Evolutionary conservation across 2,797 vertebrate species (phyloP).

Genomic region (Holocentrus rufus): DNA sequence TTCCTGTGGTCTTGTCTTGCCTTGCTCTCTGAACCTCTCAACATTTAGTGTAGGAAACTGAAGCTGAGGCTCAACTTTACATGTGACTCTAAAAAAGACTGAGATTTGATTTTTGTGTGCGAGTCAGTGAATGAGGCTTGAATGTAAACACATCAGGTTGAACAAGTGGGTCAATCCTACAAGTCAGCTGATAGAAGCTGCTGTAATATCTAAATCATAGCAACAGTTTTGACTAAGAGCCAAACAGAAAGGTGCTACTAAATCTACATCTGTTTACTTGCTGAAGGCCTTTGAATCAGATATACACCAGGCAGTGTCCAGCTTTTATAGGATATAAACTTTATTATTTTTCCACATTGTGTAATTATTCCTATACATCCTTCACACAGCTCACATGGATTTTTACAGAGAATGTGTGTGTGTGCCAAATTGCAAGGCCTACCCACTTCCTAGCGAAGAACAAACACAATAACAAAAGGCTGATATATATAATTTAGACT

Average conservation of each 20-base stretch:
- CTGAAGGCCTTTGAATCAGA: slow-evolving; percentile 62
- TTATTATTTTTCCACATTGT: slow-evolving; percentile 90
- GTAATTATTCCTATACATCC: slow-evolving; percentile 91
- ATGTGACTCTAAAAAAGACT: slow-evolving; percentile 11
- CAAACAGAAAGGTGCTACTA: slow-evolving; percentile 10
- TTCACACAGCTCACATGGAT: slow-evolving; percentile 88
- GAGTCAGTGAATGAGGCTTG: slow-evolving; percentile 3
- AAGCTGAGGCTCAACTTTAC: slow-evolving; percentile 59
- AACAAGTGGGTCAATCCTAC: slow-evolving; percentile 5
- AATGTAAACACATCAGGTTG: slow-evolving; percentile 34
- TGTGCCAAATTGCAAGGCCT: slow-evolving; percentile 84
- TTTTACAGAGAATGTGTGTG: slow-evolving; percentile 88
- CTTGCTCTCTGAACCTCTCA: slow-evolving; percentile 44
- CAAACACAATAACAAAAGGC: slow-evolving; percentile 80
- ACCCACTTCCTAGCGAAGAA: slow-evolving; percentile 83
- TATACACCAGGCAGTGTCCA: slow-evolving; percentile 88
- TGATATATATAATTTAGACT: slow-evolving; percentile 88
- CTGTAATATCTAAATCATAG: not conserved
- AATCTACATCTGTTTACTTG: no score
- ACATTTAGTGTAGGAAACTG: no score
- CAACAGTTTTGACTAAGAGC: slow-evolving; percentile 2
- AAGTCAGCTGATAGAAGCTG: not conserved
- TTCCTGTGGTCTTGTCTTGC: slow-evolving; percentile 33
- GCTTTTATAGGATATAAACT: slow-evolving; percentile 89
- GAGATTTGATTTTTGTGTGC: slow-evolving; percentile 28